phyloP scores from a whole-genome alignment of 2,888 invertebrate genomes.

The Phragmatobia fuliginosa region DNA sequence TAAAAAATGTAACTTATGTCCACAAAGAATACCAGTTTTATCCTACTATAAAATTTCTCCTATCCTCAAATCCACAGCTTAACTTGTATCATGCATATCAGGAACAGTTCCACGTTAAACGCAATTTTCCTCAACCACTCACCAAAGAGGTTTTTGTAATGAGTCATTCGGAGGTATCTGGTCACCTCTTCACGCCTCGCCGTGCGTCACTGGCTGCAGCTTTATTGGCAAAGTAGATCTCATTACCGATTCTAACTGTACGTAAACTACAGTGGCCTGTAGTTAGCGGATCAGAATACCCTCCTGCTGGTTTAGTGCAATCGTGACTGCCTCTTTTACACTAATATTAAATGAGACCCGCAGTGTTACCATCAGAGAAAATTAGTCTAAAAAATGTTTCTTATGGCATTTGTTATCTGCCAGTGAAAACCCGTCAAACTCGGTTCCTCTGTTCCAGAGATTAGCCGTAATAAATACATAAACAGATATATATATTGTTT shows the following conservation, averaged over 20 bases:
- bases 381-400: too few species aligned
- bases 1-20: too few species aligned
- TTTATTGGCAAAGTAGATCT: constrained; percentile 3
- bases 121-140: constrained; percentile 8
- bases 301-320: background rate
- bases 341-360: too few species aligned
- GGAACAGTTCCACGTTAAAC: background rate
- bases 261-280: background rate
- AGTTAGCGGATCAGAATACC: background rate
- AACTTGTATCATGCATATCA: background rate
- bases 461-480: too few species aligned
- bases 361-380: too few species aligned
- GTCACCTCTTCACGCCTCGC: constrained; percentile 10
- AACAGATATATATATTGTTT: too few species aligned
- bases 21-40: too few species aligned
- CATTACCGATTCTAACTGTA: constrained; percentile 12
- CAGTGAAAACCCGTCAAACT: too few species aligned
- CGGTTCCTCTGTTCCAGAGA: too few species aligned
- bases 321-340: constrained; percentile 1
- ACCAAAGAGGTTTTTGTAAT: constrained; percentile 19
- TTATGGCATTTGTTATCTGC: too few species aligned
- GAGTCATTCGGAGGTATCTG: constrained; percentile 12
- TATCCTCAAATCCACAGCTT: background rate
- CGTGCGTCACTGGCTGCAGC: constrained; percentile 8
- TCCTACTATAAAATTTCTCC: background rate